Evolutionary conservation across 2,113 vertebrate genomes (phyloP), one percentile per base, ranked within the genome.

Genomic region (Semnopithecus entellus): DNA sequence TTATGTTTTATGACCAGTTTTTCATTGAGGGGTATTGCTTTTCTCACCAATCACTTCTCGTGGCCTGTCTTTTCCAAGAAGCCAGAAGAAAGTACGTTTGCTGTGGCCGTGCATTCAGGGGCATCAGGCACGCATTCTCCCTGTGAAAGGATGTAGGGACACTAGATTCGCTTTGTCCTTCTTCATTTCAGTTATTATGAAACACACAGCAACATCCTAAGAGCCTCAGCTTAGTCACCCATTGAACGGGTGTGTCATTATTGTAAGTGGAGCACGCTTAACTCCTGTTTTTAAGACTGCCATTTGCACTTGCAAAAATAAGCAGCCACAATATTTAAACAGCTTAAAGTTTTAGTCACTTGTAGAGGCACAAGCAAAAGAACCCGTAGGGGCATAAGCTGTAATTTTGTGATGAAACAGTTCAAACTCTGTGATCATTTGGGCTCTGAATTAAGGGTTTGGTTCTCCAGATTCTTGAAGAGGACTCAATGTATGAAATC

Each of bases 1-100:
- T 97, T 91, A 96, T 96, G 98, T 97, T 98, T 98, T 95, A 97
- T 92, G 96, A 61, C 82, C 95, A 75, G 85, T 88, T 97, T 97
- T 97, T 96, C 97, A 95, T 83, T 27, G 93, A 89, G 84, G 66
- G 85, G 50, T 75, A 96, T 96, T 96, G 94, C 94, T 98, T 96
- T 97, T 80, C 95, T 97, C 96, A 95, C 94, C 90, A 94, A 91
- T 95, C 98, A 96, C 94, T 97, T 98, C 96, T 78, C 22, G 0
- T 72, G 70, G 96, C 43, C 96, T 95, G 95, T 88, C 61, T 94
- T 95, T 91, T 45, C 82, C 91, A 90, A 91, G 86, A 92, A 95
- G 57, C 83, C 82, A 50, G 83, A 70, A 93, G 79, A 66, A 93
- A 91, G 91, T 38, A 64, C 2, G 40, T 38, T 52, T 52, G 68